Percentiles rank a stretch among this genome's conserved stretches.
phyloP scores from a whole-genome alignment of 2,113 vertebrate genomes.

The Dascyllus trimaculatus region DNA sequence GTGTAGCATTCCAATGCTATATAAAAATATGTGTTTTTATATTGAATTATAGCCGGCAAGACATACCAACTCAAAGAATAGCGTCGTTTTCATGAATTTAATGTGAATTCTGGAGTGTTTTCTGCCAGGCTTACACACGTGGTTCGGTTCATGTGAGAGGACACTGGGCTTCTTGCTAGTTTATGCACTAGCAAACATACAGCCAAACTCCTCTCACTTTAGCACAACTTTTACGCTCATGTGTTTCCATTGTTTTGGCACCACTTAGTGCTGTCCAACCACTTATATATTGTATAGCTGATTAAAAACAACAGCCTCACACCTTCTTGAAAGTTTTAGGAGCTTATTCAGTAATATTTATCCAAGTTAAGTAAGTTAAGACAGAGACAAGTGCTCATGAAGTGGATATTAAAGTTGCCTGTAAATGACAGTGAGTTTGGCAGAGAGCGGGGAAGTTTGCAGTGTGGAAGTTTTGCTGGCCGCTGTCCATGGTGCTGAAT shows the following conservation, averaged over 20 bases:
- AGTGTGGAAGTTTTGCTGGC: conserved; percentile 21
- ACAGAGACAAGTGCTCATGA: accelerated
- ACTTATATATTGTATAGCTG: accelerated
- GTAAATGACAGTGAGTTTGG: not conserved
- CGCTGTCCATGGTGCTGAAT: conserved; percentile 83
- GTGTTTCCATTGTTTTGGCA: not conserved
- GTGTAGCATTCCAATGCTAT: conserved; percentile 52
- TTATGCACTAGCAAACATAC: not conserved
- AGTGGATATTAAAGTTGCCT: accelerated
- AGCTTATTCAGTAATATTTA: not conserved
- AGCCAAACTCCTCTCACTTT: conserved; percentile 2
- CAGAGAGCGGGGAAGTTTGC: conserved; percentile 19
- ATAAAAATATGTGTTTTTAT: not conserved
- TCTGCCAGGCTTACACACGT: not conserved
- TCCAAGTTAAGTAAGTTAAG: not conserved
- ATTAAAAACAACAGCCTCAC: not conserved
- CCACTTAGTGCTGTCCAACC: not conserved
- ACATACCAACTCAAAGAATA: accelerated
- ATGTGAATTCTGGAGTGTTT: not conserved
- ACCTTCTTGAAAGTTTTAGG: not conserved
- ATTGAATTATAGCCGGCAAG: not conserved
- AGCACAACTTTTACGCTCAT: not conserved
- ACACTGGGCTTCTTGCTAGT: not conserved
- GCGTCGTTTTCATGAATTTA: not conserved
- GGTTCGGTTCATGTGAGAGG: conserved; percentile 1